Evolutionary conservation across 2,797 vertebrate species (phyloP), one percentile per base, ranked within the genome.

Genomic region (Microchirus variegatus): DNA sequence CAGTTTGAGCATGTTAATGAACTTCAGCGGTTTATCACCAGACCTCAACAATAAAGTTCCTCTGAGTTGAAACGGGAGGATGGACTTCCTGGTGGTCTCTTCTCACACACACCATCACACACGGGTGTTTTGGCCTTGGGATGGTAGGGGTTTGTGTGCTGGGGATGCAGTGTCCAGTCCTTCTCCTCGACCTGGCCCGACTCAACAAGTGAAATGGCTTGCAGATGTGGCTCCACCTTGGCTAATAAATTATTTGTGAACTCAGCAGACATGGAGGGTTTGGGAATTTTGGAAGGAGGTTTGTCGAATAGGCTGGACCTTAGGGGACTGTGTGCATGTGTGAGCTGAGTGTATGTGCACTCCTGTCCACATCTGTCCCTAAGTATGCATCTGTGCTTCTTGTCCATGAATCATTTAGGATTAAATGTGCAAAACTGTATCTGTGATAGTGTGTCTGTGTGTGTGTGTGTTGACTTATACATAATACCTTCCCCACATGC

Each of bases 171-270:
- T 58, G 84, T 86, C 85, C 75, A 85, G 79, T 82, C 73, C 54
- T 67, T 70, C 68, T 57, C 52, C 49, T 66, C 64, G 65, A 73
- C 82, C 77, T 53, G 43, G 63, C 44, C 63, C 59, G 47, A 72
- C 80, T 75, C 81, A 85, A 85, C 82, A 91, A 54, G 74, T 82
- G 52, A 84, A 92, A 92, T 89, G 84, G 80, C 59, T 92, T 86
- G 74, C 91, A 93, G 91, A 92, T 93, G 91, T 90, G 75, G 76
- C 80, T 80, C 49, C 13, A 49, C 83, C 82, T 84, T 45, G 13
- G 70, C 83, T 87, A 86, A 88, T 91, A 89, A 79, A 89, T 90
- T 86, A 70, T 84, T 73, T 75, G 65, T 83, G 76, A 83, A 84
- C 76, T 83, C 75, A 74, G 75, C 57, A 78, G 65, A 66, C 58